phyloP scores from a whole-genome alignment of 1,140 invertebrate species.

The Dolichoris vasculosae region DNA sequence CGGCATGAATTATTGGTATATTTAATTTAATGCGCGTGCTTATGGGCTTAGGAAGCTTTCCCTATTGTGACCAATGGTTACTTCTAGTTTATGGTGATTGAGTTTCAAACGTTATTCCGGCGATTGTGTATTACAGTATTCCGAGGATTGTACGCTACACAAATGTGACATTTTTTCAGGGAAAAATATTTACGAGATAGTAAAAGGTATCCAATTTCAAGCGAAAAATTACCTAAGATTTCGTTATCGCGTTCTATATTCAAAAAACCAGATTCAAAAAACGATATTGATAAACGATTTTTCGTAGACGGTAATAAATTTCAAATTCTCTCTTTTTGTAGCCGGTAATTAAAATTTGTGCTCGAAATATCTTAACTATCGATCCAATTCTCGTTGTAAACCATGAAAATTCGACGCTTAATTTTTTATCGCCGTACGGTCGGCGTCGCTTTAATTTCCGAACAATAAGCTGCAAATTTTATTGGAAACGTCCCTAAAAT shows the following conservation, averaged over 20 bases:
- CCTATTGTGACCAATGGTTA: background rate
- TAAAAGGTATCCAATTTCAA: slow-evolving; percentile 1
- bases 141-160: background rate
- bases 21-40: slow-evolving; percentile 8
- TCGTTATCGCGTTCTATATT: too few species aligned
- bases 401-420: background rate
- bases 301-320: background rate
- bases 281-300: too few species aligned
- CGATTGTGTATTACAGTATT: slow-evolving; percentile 1
- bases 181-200: background rate
- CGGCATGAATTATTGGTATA: slow-evolving; percentile 9
- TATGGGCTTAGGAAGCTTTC: slow-evolving; percentile 3
- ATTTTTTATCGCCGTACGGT: too few species aligned
- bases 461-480: background rate
- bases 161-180: background rate
- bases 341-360: too few species aligned
- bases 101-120: background rate
- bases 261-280: too few species aligned
- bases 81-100: slow-evolving; percentile 8
- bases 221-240: background rate
- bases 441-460: too few species aligned
- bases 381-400: background rate
- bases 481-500: background rate
- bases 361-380: background rate
- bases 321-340: background rate